phyloP scores from a whole-genome alignment of 1,140 invertebrate genomes.

The Agrypnia vestita region DNA sequence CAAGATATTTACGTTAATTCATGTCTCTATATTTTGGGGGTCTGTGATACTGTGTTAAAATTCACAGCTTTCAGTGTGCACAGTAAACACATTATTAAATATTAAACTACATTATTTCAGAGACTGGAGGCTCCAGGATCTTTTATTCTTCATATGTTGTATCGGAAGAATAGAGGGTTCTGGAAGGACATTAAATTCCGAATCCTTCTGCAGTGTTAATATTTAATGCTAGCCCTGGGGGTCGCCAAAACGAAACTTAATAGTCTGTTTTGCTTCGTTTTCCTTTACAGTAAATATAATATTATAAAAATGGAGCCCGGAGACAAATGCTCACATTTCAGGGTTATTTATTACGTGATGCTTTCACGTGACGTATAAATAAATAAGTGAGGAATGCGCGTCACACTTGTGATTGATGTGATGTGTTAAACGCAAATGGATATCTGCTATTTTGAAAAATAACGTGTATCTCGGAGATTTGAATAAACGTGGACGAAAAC shows the following conservation, averaged over 20 bases:
- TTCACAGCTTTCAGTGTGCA: too few species aligned
- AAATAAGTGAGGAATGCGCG: neutral
- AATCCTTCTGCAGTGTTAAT: neutral
- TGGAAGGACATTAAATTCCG: constrained; percentile 1
- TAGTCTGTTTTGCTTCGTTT: neutral
- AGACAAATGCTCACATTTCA: constrained; percentile 5
- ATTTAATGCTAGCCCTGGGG: constrained; percentile 14
- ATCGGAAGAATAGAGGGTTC: constrained; percentile 1
- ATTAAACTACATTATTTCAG: too few species aligned
- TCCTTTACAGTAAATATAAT: neutral
- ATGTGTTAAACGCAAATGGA: neutral
- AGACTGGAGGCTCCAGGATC: neutral
- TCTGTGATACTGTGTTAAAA: too few species aligned
- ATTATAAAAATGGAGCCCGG: constrained; percentile 7
- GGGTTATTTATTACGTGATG: neutral
- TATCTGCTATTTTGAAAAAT: too few species aligned
- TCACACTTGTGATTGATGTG: constrained; percentile 4
- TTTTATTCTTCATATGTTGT: neutral
- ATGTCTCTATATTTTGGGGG: too few species aligned
- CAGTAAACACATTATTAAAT: too few species aligned
- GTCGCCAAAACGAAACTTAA: constrained; percentile 15
- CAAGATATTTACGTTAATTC: too few species aligned
- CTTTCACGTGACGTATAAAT: neutral
- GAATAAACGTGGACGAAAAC: too few species aligned
- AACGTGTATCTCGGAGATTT: too few species aligned